Base-by-base conservation (phyloP, 1,140 invertebrate species). In the Drosophila truncata region DNA sequence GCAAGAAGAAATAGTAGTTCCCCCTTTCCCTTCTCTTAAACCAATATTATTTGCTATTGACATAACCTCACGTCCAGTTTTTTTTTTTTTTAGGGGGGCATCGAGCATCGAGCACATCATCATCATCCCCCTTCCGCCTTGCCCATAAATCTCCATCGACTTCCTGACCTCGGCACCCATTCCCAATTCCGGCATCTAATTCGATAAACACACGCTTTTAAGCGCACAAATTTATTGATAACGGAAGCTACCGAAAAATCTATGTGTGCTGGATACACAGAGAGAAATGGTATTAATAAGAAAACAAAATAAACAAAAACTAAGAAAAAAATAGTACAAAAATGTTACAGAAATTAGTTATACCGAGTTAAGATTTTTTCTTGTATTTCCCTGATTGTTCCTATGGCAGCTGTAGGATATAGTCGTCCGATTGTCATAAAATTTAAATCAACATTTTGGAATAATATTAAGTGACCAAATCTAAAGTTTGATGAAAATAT, bases 131-230 rank as follows among this genome's bases (percentile, higher is more conserved):
- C 20, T 11, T 23, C 31, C 16, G 23, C 31, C n/a, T 20, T 5
- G 33, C 13, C 64, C 66, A 71, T 59, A 72, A 72, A 72, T 72
- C 67, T 72, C 67, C 49, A 37, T 27, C 37, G 44, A 60, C 62
- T 69, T 65, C 61, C 61, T 65, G 65, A 50, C 60, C 25, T 42
- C 46, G 33, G 31, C 25, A 25, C 61, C 62, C 62, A 44, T 58
- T 58, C 37, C 47, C 39, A 41, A 70, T 69, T 78, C 75, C 65
- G 74, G 57, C 75, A 46, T 66, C 71, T 82, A 90, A 90, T 90
- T 91, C 75, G 78, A 85, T 86, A 91, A 90, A 79, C 78, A 82
- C 71, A 85, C 71, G 75, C 84, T 71, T 80, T 88, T 74, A 84
- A 74, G 77, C 71, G 55, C 59, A 78, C 73, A 82, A 90, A 90